A percentile compares a stretch with the other conserved stretches of the same genome.
These are phyloP conservation scores for Delia radicum DNA, from an alignment of 1,140 invertebrate genomes.

Conservation along the genomic window DNA sequence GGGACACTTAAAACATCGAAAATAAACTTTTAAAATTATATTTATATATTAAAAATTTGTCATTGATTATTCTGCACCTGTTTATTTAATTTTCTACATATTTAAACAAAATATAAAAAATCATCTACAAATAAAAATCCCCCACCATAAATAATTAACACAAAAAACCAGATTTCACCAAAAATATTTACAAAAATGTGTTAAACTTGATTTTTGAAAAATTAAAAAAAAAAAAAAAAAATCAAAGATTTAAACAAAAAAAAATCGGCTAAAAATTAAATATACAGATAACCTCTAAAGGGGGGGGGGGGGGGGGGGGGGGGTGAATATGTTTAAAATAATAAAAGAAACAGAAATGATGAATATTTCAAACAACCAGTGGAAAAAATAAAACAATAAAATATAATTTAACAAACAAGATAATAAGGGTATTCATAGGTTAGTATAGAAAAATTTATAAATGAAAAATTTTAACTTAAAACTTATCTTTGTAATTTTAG, in stretches of 20 bases:
- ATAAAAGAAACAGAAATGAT: background rate
- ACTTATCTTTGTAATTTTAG: no score
- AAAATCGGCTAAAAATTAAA: background rate
- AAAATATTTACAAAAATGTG: background rate
- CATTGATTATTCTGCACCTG: background rate
- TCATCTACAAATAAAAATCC: background rate
- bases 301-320: background rate
- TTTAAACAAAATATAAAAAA: background rate
- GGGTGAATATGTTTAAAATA: no score
- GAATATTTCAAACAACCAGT: background rate
- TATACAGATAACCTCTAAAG: background rate
- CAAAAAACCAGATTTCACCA: slow-evolving; percentile 1
- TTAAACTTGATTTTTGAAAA: background rate
- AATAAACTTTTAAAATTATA: no score
- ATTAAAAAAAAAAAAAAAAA: background rate
- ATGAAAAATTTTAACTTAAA: background rate
- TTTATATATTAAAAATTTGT: no score
- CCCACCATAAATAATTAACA: background rate
- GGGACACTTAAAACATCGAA: no score
- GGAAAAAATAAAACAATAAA: background rate
- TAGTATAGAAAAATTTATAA: background rate
- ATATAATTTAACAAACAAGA: background rate
- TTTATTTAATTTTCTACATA: background rate
- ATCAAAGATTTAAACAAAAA: background rate
- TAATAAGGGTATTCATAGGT: background rate